Evolutionary conservation across 2,888 invertebrate genomes (phyloP).

Genomic region (Neoitamus cyanurus): DNA sequence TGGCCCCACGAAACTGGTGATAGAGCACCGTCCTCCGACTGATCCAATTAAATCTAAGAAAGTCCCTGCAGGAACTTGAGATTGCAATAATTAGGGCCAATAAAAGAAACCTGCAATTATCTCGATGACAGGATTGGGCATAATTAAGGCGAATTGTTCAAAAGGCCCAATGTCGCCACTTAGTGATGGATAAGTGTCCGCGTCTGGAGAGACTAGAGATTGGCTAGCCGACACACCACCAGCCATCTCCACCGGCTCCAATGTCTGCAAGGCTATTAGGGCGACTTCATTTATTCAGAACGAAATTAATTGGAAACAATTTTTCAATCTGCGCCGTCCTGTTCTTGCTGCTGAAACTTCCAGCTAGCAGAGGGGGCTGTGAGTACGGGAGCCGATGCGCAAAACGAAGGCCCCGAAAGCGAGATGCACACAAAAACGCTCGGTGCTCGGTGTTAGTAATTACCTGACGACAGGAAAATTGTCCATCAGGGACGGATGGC

Average conservation of each 20-base stretch:
- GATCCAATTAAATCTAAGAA: not conserved
- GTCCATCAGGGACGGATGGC: not conserved
- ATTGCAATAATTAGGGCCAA: slow-evolving; percentile 15
- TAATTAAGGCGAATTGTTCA: not conserved
- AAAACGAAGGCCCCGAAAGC: not conserved
- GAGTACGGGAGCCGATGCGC: not conserved
- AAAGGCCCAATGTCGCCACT: not conserved
- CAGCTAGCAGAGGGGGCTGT: not conserved
- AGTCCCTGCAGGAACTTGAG: not conserved
- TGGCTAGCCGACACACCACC: not conserved
- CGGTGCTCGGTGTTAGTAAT: not conserved
- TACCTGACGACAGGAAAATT: slow-evolving; percentile 35
- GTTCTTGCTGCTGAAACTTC: not conserved
- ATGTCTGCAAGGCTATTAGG: not conserved
- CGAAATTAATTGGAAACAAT: slow-evolving; percentile 37
- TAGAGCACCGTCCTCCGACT: not conserved
- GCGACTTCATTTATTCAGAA: not conserved
- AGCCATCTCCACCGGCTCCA: not conserved
- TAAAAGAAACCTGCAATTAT: slow-evolving; percentile 4
- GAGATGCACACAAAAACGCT: not conserved
- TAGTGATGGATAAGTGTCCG: not conserved
- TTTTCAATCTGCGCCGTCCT: slow-evolving; percentile 15
- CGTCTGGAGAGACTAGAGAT: not conserved
- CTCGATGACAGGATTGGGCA: not conserved
- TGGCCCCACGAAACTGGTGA: not conserved